Conservation (phyloP, 2,797 vertebrate genomes). For the Toxotes lorentzi region DNA sequence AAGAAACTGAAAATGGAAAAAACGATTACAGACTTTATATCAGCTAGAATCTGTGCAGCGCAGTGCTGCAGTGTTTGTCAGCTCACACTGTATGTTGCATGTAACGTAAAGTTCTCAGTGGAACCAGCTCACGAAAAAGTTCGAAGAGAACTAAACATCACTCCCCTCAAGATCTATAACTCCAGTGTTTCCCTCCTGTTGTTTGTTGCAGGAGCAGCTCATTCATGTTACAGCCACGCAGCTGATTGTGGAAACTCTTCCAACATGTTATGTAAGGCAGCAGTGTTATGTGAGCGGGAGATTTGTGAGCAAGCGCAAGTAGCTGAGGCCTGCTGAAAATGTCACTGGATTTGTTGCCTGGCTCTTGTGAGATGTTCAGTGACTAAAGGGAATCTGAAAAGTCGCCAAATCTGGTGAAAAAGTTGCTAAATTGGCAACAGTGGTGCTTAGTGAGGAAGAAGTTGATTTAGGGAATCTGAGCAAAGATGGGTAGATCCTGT, state of each 20-base stretch:
- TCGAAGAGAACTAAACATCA: not conserved
- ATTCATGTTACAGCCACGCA: slow-evolving; percentile 43
- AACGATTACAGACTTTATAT: not conserved
- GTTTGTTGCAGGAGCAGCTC: slow-evolving; percentile 24
- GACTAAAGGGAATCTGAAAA: slow-evolving; percentile 37
- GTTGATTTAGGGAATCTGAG: slow-evolving; percentile 39
- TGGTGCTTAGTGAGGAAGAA: slow-evolving; percentile 41
- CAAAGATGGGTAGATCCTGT: slow-evolving; percentile 21
- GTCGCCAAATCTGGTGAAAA: slow-evolving; percentile 46
- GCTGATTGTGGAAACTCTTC: slow-evolving; percentile 38
- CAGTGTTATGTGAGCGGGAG: slow-evolving; percentile 41
- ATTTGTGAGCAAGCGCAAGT: slow-evolving; percentile 42
- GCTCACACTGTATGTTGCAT: not conserved
- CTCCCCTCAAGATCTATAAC: slow-evolving; percentile 1
- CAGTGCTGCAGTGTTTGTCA: not conserved
- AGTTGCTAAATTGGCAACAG: slow-evolving; percentile 45
- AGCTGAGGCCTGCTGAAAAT: slow-evolving; percentile 58
- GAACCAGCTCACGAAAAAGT: not conserved
- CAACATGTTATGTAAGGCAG: slow-evolving; percentile 35
- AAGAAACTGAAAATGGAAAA: not conserved
- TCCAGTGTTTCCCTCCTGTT: slow-evolving; percentile 2
- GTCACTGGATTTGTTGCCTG: slow-evolving; percentile 42
- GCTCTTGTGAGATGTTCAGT: slow-evolving; percentile 41
- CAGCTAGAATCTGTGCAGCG: not conserved
- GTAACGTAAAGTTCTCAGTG: not conserved